Conservation (phyloP, 2,888 invertebrate genomes). For the Chrysopilus asiliformis region DNA sequence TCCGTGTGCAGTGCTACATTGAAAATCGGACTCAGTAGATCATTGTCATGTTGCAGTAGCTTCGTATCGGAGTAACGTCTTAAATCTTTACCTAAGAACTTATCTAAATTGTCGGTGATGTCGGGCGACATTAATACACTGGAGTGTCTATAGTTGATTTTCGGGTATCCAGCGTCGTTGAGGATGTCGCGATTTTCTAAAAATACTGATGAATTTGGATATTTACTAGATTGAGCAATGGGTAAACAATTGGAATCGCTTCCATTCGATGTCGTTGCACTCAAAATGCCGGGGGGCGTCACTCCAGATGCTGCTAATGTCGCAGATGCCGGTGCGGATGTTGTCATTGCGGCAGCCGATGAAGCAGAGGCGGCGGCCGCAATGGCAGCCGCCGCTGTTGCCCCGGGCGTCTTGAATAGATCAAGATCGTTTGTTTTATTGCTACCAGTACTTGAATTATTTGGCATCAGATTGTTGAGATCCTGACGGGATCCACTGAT, state of each 20-base stretch:
- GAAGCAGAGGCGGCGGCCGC: constrained; percentile 13
- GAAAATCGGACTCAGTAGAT: constrained; percentile 18
- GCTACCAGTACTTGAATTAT: constrained; percentile 12
- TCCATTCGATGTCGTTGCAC: constrained; percentile 3
- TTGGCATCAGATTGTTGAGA: constrained; percentile 20
- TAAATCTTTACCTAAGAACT: constrained; percentile 26
- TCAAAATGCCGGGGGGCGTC: too few relatives aligned
- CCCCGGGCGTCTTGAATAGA: constrained; percentile 15
- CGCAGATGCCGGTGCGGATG: constrained; percentile 8
- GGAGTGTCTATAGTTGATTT: constrained; percentile 31
- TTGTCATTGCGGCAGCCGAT: constrained; percentile 11
- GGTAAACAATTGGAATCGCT: too few relatives aligned
- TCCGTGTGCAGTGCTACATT: constrained; percentile 8
- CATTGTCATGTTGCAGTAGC: constrained; percentile 25
- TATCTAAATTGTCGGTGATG: constrained; percentile 22
- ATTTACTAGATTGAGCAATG: too few relatives aligned
- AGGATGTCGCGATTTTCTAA: constrained; percentile 37
- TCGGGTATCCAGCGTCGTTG: constrained; percentile 32
- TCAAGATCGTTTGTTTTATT: constrained; percentile 16
- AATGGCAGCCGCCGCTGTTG: constrained; percentile 12
- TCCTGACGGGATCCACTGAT: constrained; percentile 32
- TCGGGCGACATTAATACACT: constrained; percentile 25
- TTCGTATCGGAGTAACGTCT: constrained; percentile 37
- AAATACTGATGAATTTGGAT: constrained; percentile 36
- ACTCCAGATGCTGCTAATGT: too few relatives aligned